Percentiles rank a stretch among this genome's conserved stretches.
phyloP scores from a whole-genome alignment of 2,888 invertebrate genomes.

The Polydrusus tereticollis region DNA sequence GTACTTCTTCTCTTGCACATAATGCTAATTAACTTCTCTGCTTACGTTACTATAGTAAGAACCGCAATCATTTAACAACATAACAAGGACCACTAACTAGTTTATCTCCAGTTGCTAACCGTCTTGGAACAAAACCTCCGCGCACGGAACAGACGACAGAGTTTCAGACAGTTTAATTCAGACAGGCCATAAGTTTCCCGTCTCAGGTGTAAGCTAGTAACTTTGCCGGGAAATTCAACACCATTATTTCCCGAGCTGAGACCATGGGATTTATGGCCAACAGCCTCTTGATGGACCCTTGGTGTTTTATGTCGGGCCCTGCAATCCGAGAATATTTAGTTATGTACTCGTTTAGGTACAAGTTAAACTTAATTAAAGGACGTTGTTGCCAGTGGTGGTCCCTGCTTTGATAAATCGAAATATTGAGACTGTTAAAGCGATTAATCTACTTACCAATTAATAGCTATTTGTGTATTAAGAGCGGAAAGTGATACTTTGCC shows the following conservation, averaged over 20 bases:
- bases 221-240: conserved; percentile 45
- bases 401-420: too few species aligned
- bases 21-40: neutral
- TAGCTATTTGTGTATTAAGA: too few species aligned
- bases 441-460: too few species aligned
- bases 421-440: too few species aligned
- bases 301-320: conserved; percentile 12
- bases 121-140: conserved; percentile 31
- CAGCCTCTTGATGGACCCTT: conserved; percentile 33
- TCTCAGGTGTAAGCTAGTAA: conserved; percentile 46
- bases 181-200: conserved; percentile 45
- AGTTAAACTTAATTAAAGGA: neutral
- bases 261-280: conserved; percentile 41
- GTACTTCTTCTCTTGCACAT: too few species aligned
- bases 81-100: conserved; percentile 37
- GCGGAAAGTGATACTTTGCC: too few species aligned
- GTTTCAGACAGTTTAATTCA: conserved; percentile 46
- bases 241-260: conserved; percentile 40
- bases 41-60: neutral
- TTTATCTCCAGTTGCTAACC: conserved; percentile 35
- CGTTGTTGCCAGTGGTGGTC: neutral
- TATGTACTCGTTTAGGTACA: neutral
- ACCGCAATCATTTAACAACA: conserved; percentile 28
- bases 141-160: conserved; percentile 44
- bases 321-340: conserved; percentile 16